phyloP scores from a whole-genome alignment of 2,888 invertebrate genomes.

The Cotesia congregata region DNA sequence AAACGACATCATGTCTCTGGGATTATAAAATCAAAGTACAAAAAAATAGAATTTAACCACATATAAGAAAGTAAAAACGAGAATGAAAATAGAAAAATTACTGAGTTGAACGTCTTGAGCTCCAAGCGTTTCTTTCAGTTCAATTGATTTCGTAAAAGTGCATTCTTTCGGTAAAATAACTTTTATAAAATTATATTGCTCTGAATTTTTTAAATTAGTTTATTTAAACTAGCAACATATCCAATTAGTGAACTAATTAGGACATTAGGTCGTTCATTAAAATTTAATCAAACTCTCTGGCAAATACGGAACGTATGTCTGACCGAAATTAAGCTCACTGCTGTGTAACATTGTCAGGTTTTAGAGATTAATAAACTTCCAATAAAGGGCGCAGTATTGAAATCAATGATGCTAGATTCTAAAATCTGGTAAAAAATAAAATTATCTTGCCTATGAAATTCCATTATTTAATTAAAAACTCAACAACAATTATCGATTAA shows the following conservation, averaged over 20 bases:
- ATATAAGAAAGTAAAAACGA: not conserved
- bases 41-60: conserved; percentile 21
- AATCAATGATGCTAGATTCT: not conserved
- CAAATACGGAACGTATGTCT: not conserved
- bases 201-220: not conserved
- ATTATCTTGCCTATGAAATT: too few species aligned
- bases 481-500: too few species aligned
- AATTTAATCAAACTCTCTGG: not conserved
- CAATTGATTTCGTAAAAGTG: not conserved
- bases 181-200: not conserved
- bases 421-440: too few species aligned
- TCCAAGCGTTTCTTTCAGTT: not conserved
- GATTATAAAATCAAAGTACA: conserved; percentile 35
- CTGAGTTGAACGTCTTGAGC: not conserved
- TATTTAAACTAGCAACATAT: not conserved
- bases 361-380: not conserved
- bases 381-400: not conserved
- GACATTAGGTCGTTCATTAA: not conserved
- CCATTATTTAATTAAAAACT: too few species aligned
- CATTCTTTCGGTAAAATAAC: not conserved
- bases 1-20: conserved; percentile 40
- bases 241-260: not conserved
- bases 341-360: not conserved
- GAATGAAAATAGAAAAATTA: not conserved
- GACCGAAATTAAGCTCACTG: not conserved